Conservation (phyloP, 2,797 vertebrate genomes). For the Morelia viridis region DNA sequence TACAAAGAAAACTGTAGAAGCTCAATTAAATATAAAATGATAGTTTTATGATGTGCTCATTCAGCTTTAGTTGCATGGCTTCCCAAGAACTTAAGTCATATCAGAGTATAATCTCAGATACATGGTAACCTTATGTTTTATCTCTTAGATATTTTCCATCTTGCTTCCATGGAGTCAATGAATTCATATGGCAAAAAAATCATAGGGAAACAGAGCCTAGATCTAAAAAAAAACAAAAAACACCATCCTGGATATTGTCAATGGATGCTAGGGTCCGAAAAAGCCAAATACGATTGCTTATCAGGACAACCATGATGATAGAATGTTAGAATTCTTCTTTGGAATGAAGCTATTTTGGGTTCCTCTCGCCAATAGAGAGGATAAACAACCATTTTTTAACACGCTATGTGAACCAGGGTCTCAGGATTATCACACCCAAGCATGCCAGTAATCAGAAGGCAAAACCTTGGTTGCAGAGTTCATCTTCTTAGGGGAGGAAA, state of each 20-base stretch:
- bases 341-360: background rate
- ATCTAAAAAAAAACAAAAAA: background rate
- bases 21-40: constrained; percentile 71
- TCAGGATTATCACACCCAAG: background rate
- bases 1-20: constrained; percentile 62
- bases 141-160: background rate
- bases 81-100: constrained; percentile 47
- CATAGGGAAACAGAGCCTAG: background rate
- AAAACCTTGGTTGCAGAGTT: background rate
- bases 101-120: constrained; percentile 38
- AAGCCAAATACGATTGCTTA: background rate
- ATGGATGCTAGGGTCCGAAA: background rate
- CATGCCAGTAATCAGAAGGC: background rate
- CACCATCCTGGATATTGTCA: background rate
- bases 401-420: background rate
- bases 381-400: background rate
- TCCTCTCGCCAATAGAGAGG: background rate
- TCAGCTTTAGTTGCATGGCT: constrained; percentile 45
- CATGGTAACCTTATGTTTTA: constrained; percentile 22
- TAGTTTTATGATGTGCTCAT: constrained; percentile 51
- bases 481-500: background rate
- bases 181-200: background rate
- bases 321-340: background rate
- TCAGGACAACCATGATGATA: background rate
- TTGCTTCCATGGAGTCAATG: background rate